Conservation (phyloP, 2,797 vertebrate species). For the Micrastur ruficollis region DNA sequence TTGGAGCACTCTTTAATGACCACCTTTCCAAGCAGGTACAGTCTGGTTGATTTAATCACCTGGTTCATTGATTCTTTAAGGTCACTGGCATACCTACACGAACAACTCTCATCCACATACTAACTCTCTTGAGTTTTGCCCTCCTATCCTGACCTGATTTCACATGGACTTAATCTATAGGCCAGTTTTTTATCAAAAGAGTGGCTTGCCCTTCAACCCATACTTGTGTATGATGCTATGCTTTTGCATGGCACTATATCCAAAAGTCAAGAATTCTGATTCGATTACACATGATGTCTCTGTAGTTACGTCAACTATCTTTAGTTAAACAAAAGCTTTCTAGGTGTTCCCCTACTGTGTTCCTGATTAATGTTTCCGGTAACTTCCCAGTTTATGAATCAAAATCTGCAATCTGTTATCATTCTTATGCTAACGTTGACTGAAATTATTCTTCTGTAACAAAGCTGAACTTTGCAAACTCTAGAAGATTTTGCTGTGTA, state of each 20-base stretch:
- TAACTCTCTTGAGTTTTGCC: neutral
- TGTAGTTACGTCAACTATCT: slow-evolving; percentile 20
- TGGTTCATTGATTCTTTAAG: neutral
- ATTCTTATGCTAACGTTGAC: neutral
- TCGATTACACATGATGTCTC: neutral
- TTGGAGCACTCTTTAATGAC: neutral
- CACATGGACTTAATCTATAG: neutral
- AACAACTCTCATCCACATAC: neutral
- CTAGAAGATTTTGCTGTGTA: neutral
- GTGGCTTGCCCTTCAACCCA: neutral
- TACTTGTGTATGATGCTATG: neutral
- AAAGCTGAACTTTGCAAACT: neutral
- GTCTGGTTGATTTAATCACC: neutral
- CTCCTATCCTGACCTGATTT: neutral
- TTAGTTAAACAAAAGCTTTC: slow-evolving; percentile 65
- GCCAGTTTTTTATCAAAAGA: neutral
- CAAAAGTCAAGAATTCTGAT: neutral
- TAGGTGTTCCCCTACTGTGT: slow-evolving; percentile 30
- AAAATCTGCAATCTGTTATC: neutral
- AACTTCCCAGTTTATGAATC: slow-evolving; percentile 11
- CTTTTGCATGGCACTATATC: neutral
- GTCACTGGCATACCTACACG: neutral
- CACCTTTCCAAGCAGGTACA: neutral
- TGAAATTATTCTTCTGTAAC: neutral
- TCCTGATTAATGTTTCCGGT: slow-evolving; percentile 36